Base-by-base conservation (phyloP, 1,140 invertebrate species). In the Drosophila prosaltans region DNA sequence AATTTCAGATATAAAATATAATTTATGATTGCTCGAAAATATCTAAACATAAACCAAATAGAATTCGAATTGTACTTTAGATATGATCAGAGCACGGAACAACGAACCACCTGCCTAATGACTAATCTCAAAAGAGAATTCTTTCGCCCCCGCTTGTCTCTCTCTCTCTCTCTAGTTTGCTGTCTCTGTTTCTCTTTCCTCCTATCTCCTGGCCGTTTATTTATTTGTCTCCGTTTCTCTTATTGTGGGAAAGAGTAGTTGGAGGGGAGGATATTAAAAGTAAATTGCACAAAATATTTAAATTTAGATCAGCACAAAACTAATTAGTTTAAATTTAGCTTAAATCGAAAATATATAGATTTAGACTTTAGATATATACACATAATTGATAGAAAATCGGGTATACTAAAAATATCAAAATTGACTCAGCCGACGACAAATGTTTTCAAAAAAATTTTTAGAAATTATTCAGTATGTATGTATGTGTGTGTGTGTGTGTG, bases 361-460 rank as follows among this genome's bases (percentile, higher is more conserved):
- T 74, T 69, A 62, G 45, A 70, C 64, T 75, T 69, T 63, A 51
- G 43, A 51, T 77, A 78, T 78, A 78, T 61, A 57, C 32, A 57
- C 28, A 72, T 78, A 72, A 78, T 58, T 60, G 75, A 43, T 66
- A 72, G 71, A 63, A 78, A 55, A 71, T 65, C 58, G 66, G 28
- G 40, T 51, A 24, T 58, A 62, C 83, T 81, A 88, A 80, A 88
- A 88, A 88, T 88, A 88, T 55, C 66, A 78, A 89, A 84, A 89
- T 88, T 88, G 83, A 88, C 83, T 88, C 83, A 88, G 73, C 62
- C 74, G 69, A 80, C 72, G 82, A 86, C 82, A 76, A 72, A 69
- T 54, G 78, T 69, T 61, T 65, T 73, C 45, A 43, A 51, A 54
- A 51, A 54, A 65, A 40, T 51, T 24, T 41, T 28, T 51, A 32